Evolutionary conservation across 92 coral and sea anemone species (phyloP).

Genomic region (Nematostella vectensis): DNA sequence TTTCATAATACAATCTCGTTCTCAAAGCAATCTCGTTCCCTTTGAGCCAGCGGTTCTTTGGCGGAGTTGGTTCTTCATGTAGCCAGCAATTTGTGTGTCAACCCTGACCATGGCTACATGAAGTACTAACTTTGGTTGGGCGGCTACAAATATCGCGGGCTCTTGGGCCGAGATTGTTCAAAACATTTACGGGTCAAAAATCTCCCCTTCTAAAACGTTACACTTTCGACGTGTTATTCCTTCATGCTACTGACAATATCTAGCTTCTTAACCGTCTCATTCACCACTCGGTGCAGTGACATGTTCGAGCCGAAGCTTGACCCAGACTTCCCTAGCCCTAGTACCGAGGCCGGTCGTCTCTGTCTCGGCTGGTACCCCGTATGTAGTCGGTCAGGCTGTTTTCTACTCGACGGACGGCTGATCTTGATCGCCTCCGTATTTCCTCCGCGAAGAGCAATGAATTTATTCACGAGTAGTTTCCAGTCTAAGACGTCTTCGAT

Average conservation of each 20-base stretch:
- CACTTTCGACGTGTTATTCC: slow-evolving; percentile 20
- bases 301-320: slow-evolving; percentile 61
- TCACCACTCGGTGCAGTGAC: slow-evolving; percentile 75
- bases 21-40: no score
- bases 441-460: slow-evolving; percentile 50
- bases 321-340: slow-evolving; percentile 34
- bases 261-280: slow-evolving; percentile 60
- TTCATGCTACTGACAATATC: slow-evolving; percentile 61
- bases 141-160: no score
- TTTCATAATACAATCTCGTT: no score
- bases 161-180: no score
- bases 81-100: no score
- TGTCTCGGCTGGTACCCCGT: slow-evolving; percentile 15
- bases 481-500: slow-evolving; percentile 92
- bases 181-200: no score
- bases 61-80: no score
- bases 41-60: no score
- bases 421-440: slow-evolving; percentile 34
- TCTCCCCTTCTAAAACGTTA: no score
- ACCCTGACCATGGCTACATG: no score
- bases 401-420: slow-evolving; percentile 14
- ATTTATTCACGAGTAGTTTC: slow-evolving; percentile 71
- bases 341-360: slow-evolving; percentile 34
- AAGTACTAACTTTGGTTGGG: no score
- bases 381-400: slow-evolving; percentile 31